Evolutionary conservation across 1,140 invertebrate species (phyloP).

Genomic region (Drosophila kurseongensis): DNA sequence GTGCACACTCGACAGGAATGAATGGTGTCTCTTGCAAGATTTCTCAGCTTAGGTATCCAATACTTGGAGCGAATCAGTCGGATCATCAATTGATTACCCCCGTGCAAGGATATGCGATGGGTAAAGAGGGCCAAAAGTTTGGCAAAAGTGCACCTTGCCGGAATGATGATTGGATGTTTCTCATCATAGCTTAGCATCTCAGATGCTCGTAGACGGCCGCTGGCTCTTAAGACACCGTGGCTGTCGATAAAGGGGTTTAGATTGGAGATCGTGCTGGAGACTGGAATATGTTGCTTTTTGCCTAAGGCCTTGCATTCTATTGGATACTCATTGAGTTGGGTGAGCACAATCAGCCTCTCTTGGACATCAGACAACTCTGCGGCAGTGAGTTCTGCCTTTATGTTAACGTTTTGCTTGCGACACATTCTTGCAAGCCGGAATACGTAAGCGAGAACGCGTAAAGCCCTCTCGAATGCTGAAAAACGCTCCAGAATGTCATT

Average conservation of each 20-base stretch:
- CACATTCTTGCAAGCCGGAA: no score
- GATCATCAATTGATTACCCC: slow-evolving; percentile 4
- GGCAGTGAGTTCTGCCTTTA: neutral
- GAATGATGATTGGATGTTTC: no score
- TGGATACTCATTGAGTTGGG: neutral
- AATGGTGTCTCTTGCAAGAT: neutral
- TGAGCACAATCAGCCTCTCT: slow-evolving; percentile 2
- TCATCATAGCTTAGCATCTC: slow-evolving; percentile 6
- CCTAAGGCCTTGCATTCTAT: neutral
- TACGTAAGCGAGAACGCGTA: no score
- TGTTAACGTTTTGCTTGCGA: no score
- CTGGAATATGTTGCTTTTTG: slow-evolving; percentile 1
- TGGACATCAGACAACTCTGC: neutral
- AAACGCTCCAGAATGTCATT: neutral
- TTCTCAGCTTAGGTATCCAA: slow-evolving; percentile 2
- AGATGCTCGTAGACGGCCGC: slow-evolving; percentile 1
- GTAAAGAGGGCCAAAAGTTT: neutral
- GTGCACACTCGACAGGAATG: neutral
- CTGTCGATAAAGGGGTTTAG: neutral
- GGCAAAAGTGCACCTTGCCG: no score
- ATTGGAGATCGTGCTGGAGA: neutral
- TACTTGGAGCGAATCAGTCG: slow-evolving; percentile 7
- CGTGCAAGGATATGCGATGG: neutral
- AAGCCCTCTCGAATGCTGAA: no score
- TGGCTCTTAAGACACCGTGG: neutral